These are phyloP conservation scores for Xenopus petersii DNA, from an alignment of 2,797 vertebrate genomes.

Conservation along the genomic window DNA sequence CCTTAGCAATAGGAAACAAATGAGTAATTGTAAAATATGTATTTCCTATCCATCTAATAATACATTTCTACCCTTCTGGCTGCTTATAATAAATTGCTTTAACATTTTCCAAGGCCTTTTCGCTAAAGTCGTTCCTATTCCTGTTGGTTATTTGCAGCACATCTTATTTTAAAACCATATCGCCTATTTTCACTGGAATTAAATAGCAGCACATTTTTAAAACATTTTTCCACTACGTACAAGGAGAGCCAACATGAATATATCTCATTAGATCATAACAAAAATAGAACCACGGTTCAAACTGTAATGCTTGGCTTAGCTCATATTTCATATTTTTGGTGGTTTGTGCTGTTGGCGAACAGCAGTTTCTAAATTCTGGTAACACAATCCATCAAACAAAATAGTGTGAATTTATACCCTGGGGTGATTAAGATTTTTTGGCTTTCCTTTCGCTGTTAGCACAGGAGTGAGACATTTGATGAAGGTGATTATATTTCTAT, in stretches of 20 bases:
- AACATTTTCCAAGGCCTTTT: not conserved
- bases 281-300: constrained; percentile 42
- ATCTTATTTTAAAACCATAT: constrained; percentile 5
- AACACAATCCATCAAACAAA: constrained; percentile 32
- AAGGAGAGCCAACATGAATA: constrained; percentile 25
- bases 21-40: not conserved
- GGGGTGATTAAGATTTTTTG: constrained; percentile 22
- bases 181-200: constrained; percentile 33
- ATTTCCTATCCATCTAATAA: too few relatives aligned
- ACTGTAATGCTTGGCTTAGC: constrained; percentile 31
- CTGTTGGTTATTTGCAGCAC: constrained; percentile 5
- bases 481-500: constrained; percentile 25
- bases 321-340: constrained; percentile 30
- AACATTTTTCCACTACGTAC: constrained; percentile 8
- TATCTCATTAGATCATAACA: constrained; percentile 37
- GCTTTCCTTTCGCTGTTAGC: constrained; percentile 24
- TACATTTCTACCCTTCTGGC: not conserved
- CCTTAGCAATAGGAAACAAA: not conserved
- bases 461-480: constrained; percentile 28
- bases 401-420: constrained; percentile 29
- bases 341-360: constrained; percentile 30
- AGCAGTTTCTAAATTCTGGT: constrained; percentile 33
- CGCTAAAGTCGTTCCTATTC: not conserved
- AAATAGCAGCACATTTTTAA: constrained; percentile 19
- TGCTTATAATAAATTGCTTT: not conserved